Evolutionary conservation across 1,140 invertebrate species (phyloP), one percentile per base, ranked within the genome.

Genomic region (Nomia melanderi): DNA sequence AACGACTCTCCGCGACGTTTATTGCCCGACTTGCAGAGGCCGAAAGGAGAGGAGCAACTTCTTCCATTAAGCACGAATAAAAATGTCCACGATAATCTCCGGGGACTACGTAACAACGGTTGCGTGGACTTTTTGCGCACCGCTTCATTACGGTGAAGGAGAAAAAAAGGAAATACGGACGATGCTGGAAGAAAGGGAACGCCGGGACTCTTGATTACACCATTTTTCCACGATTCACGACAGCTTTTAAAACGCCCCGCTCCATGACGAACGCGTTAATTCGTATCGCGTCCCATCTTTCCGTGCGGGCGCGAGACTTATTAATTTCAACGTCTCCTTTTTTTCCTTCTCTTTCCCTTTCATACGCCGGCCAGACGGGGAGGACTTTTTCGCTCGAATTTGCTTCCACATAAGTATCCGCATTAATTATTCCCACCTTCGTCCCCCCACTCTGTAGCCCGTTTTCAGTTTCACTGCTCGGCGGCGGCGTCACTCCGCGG

Each of bases 381-480:
- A 41, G 27, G 56, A 69, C 36, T 78, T 63, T 77, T 47, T 59
- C 64, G 53, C 64, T 65, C 57, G 56, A 69, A 50, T 50, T 56
- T 25, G 5, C 36, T 29, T 23, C 11, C 39, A 59, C 77, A 27
- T 71, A 82, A 76, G 77, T 57, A 54, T n/a, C 29, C 39, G 76
- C 62, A 41, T 75, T 79, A 83, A 83, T 83, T 79, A 83, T 79
- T 83, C 65, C 20, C 20, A 63, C 41, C 73, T 47, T 25, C 33
- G 29, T 57, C 27, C 17, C 44, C 3, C 44, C 44, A 20, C 17
- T 11, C 25, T 7, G 31, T 27, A n/a, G 11, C 14, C 20, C 20
- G 12, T 12, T 12, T 44, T 44, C 41, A 17, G 41, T 44, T 20
- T 17, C 47, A n/a, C 33, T 36, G 8, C 3, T 3, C 3, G 33